Conservation (phyloP, 2,797 vertebrate species). For the Cossypha dichroa region DNA sequence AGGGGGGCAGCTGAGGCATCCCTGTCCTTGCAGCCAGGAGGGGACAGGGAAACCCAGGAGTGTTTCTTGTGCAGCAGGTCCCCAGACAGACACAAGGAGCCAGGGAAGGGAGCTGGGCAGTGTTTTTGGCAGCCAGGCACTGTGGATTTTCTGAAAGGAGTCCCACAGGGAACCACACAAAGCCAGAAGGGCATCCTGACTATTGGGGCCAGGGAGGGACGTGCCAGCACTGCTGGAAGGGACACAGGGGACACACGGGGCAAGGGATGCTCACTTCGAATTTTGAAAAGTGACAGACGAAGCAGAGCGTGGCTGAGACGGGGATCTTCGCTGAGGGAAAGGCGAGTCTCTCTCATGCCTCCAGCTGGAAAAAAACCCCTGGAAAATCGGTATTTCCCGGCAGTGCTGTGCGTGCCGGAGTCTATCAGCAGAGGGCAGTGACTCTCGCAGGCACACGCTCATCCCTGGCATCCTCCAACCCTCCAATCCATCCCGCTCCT, state of each 20-base stretch:
- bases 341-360: not conserved
- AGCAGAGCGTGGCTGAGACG: not conserved
- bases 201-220: not conserved
- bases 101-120: not conserved
- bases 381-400: not conserved
- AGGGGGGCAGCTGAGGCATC: not conserved
- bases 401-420: not conserved
- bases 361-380: not conserved
- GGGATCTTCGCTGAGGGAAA: not conserved
- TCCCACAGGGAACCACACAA: accelerated
- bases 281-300: not conserved
- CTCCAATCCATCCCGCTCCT: not conserved
- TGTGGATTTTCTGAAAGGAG: not conserved
- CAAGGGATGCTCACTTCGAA: not conserved
- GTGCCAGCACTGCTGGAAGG: not conserved
- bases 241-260: not conserved
- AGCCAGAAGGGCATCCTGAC: not conserved
- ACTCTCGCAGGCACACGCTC: not conserved
- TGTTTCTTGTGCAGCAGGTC: not conserved
- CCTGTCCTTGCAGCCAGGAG: not conserved
- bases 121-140: not conserved
- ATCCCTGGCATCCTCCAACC: not conserved
- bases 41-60: not conserved
- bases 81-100: accelerated
- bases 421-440: conserved; percentile 56